Conservation (phyloP, 2,888 invertebrate species). For the Hypsopygia costalis region DNA sequence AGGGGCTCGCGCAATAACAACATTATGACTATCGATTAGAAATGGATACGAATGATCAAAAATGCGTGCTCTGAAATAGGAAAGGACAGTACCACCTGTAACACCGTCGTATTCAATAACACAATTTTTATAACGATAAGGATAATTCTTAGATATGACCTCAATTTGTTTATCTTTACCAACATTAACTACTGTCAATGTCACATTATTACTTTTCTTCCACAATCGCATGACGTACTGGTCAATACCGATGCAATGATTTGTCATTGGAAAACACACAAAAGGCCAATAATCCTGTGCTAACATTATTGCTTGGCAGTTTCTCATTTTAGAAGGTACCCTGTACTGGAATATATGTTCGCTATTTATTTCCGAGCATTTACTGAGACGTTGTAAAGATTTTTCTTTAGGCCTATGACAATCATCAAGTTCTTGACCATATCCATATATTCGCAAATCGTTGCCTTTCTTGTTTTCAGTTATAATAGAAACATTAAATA, state of each 20-base stretch:
- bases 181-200: not conserved
- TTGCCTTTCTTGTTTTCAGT: not conserved
- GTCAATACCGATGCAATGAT: not conserved
- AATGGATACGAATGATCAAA: conserved; percentile 2
- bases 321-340: not conserved
- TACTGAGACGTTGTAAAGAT: not conserved
- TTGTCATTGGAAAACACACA: not conserved
- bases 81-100: not conserved
- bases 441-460: not conserved
- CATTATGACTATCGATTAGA: not conserved
- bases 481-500: conserved; percentile 4
- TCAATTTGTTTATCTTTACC: not conserved
- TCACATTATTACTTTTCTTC: conserved; percentile 1
- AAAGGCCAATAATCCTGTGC: conserved; percentile 1
- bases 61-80: not conserved
- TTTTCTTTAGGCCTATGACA: conserved; percentile 4
- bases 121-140: not conserved
- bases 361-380: not conserved
- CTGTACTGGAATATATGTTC: not conserved
- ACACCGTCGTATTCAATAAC: not conserved
- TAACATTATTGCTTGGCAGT: not conserved
- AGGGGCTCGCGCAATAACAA: not conserved
- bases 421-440: not conserved
- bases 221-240: conserved; percentile 2
- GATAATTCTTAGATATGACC: not conserved